Evolutionary conservation across 2,888 invertebrate genomes (phyloP).

Genomic region (Odontomyia ornata): DNA sequence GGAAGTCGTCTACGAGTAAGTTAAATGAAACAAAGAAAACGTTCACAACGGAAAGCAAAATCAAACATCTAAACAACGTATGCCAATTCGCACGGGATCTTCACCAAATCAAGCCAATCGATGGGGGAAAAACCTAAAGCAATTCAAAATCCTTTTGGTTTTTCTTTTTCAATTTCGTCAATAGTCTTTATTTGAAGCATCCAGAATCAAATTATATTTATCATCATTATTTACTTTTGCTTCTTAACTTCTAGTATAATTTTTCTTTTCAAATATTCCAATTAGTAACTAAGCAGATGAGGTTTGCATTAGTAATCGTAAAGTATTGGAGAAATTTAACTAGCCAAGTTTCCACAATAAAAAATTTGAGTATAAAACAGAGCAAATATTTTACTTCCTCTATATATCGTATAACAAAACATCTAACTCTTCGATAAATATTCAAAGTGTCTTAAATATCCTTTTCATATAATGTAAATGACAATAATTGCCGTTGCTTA

Average conservation of each 20-base stretch:
- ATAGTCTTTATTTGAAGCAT: constrained; percentile 41
- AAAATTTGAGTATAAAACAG: constrained; percentile 13
- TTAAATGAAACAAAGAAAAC: no score
- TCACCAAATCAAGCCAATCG: no score
- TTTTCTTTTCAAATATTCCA: constrained; percentile 26
- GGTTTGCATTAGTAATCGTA: neutral
- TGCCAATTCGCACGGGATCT: no score
- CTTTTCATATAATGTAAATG: neutral
- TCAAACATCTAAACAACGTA: no score
- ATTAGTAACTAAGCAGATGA: constrained; percentile 20
- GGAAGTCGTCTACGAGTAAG: no score
- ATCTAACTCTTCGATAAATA: neutral
- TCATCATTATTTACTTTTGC: constrained; percentile 9
- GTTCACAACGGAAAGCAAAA: no score
- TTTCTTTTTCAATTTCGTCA: constrained; percentile 25
- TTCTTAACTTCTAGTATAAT: constrained; percentile 2
- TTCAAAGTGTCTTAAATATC: neutral
- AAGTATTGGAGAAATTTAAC: neutral
- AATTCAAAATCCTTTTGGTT: constrained; percentile 31
- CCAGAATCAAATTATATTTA: neutral
- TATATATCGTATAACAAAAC: constrained; percentile 22
- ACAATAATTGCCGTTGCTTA: neutral
- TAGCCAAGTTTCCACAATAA: constrained; percentile 20
- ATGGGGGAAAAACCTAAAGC: constrained; percentile 1
- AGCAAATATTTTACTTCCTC: neutral